phyloP scores from a whole-genome alignment of 2,797 vertebrate genomes.

The Hemibagrus guttatus region DNA sequence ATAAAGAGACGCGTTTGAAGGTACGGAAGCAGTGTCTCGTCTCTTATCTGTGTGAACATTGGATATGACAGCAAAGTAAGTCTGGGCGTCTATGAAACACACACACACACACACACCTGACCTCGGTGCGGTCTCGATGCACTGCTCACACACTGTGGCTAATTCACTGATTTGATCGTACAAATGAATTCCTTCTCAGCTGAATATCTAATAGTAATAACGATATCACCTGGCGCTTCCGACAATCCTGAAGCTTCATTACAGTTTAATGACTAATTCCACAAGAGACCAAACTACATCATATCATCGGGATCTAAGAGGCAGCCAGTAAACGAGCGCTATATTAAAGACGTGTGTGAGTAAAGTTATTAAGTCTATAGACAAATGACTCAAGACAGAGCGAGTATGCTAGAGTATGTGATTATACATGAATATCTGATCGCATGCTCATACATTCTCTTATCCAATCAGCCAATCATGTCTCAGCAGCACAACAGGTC shows the following conservation, averaged over 20 bases:
- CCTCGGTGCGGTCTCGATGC: background rate
- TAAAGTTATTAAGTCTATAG: background rate
- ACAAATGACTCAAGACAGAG: background rate
- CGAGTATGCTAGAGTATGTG: background rate
- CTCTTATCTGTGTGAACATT: slow-evolving; percentile 2
- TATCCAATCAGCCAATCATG: too few species aligned
- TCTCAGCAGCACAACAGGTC: too few species aligned
- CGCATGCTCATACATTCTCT: background rate
- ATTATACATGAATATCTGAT: background rate
- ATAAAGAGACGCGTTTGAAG: slow-evolving; percentile 19
- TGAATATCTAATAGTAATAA: background rate
- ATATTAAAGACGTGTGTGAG: background rate
- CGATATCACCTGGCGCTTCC: too few species aligned
- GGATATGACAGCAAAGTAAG: slow-evolving; percentile 28
- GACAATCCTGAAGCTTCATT: background rate
- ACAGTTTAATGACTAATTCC: background rate
- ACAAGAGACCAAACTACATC: background rate
- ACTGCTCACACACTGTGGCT: background rate
- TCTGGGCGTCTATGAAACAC: background rate
- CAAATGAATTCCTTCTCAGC: background rate
- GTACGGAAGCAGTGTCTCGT: slow-evolving; percentile 1
- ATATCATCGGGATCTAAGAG: too few species aligned
- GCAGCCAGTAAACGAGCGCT: too few species aligned
- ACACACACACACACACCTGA: background rate
- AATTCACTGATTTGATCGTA: background rate